phyloP scores from a whole-genome alignment of 2,797 vertebrate species.

The Mormyrops boulengeri region DNA sequence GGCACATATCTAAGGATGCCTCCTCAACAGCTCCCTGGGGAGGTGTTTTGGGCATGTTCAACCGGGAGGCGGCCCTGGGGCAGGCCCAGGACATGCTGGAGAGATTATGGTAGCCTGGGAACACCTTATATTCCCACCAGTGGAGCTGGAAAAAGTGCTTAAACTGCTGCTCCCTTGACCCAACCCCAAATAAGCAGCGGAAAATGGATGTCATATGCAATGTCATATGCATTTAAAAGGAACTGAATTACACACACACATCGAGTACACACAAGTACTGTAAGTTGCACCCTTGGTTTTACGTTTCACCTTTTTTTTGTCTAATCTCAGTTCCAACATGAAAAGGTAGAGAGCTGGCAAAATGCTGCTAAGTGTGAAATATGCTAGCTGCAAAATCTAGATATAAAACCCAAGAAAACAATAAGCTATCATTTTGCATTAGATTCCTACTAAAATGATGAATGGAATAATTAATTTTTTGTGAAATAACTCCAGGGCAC shows the following conservation, averaged over 20 bases:
- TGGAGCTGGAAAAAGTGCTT: not conserved
- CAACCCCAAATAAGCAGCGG: not conserved
- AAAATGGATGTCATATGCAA: not conserved
- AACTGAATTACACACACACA: not conserved
- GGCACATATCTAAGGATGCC: not conserved
- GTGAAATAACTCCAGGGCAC: not conserved
- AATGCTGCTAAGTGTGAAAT: not conserved
- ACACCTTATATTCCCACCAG: too few species aligned
- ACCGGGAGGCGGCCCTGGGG: not conserved
- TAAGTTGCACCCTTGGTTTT: not conserved
- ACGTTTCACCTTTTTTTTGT: not conserved
- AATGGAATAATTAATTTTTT: not conserved
- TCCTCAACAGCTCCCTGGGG: not conserved
- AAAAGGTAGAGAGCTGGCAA: not conserved
- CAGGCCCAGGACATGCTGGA: too few species aligned
- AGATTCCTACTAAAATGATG: not conserved
- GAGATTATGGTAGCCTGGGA: too few species aligned
- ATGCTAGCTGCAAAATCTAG: not conserved
- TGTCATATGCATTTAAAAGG: not conserved
- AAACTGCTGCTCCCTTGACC: not conserved
- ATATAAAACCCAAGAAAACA: not conserved
- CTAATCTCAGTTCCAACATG: not conserved
- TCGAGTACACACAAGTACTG: not conserved
- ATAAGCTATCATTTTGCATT: not conserved
- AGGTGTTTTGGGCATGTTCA: not conserved